Conservation (phyloP, 2,797 vertebrate genomes). For the Gallinago stenura region DNA sequence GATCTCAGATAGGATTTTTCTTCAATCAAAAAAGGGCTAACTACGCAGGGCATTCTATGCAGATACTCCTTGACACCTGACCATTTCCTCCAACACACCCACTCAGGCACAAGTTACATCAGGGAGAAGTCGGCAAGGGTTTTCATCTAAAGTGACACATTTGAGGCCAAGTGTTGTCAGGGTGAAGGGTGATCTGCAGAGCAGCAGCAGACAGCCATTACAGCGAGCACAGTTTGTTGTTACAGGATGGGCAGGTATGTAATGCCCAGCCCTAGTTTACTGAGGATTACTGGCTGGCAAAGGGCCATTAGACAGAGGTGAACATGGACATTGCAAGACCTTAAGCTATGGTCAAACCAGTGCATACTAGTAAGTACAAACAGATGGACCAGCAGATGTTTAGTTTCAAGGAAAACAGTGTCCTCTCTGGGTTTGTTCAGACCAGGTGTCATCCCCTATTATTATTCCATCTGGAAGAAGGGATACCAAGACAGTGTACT, state of each 20-base stretch:
- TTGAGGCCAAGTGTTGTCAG: background rate
- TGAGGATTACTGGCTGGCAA: background rate
- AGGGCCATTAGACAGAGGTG: background rate
- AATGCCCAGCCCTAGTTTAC: background rate
- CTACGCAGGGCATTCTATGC: background rate
- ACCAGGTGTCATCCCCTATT: background rate
- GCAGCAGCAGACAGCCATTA: background rate
- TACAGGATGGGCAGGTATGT: background rate
- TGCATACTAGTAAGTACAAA: background rate
- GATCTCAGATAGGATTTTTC: background rate
- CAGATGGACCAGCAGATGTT: background rate
- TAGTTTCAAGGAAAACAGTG: background rate
- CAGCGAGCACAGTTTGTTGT: background rate
- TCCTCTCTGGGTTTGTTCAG: background rate
- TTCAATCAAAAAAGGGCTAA: background rate
- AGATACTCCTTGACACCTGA: background rate
- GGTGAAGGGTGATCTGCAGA: background rate
- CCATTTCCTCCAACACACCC: background rate
- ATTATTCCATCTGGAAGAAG: background rate
- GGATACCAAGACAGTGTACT: background rate
- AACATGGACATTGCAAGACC: fast-evolving
- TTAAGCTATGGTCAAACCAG: background rate
- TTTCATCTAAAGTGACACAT: background rate
- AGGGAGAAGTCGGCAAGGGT: background rate
- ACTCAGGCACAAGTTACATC: background rate